Percentiles rank a stretch among this genome's conserved stretches.
These are phyloP conservation scores for Numida meleagris DNA, from an alignment of 2,113 vertebrate genomes.

Conservation along the genomic window DNA sequence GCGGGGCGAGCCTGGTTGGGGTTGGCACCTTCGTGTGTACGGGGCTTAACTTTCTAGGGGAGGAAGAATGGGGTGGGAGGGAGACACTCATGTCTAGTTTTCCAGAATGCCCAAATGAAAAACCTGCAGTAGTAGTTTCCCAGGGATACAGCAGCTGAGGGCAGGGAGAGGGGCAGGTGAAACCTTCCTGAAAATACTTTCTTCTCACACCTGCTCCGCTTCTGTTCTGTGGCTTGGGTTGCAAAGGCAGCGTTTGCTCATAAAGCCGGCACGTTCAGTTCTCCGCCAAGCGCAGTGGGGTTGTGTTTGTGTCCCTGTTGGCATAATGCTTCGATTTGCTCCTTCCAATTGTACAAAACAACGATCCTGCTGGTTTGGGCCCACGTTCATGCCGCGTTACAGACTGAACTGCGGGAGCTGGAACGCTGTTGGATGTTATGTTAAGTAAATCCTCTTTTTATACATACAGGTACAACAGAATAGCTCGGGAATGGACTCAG, in stretches of 20 bases:
- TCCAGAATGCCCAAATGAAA: not conserved
- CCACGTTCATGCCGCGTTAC: not conserved
- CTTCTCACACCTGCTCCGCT: not conserved
- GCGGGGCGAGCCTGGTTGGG: not conserved
- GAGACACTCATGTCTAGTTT: fast-evolving
- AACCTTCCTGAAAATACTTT: not conserved
- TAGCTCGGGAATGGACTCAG: slow-evolving; percentile 99
- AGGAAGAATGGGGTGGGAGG: no score
- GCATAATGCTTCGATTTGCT: not conserved
- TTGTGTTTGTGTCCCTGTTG: not conserved
- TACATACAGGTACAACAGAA: slow-evolving; percentile 97
- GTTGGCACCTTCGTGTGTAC: not conserved
- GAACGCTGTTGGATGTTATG: not conserved
- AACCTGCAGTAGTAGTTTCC: not conserved
- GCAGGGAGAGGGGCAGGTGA: not conserved
- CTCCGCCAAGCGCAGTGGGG: not conserved
- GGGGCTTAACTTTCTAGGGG: not conserved
- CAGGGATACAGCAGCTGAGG: not conserved
- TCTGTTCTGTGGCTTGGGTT: not conserved
- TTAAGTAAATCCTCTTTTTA: slow-evolving; percentile 73
- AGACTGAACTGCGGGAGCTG: not conserved
- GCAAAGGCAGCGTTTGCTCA: fast-evolving
- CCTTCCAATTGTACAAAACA: not conserved
- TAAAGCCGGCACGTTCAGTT: fast-evolving
- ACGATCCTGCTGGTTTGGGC: not conserved